These are phyloP conservation scores for Drosophila kanapiae DNA, from an alignment of 1,140 invertebrate species.

Conservation along the genomic window DNA sequence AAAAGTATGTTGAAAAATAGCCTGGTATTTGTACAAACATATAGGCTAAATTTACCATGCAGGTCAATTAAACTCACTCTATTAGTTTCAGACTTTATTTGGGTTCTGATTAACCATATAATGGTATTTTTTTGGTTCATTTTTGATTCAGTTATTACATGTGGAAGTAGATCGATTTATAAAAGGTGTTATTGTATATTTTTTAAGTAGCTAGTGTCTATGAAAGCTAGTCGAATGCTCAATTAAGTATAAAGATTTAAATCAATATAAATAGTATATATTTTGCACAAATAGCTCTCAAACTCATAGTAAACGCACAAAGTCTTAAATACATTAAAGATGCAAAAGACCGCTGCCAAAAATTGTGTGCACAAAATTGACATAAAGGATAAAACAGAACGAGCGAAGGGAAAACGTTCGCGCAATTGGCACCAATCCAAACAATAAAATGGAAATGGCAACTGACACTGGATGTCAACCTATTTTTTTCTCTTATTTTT, in stretches of 20 bases:
- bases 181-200: too few relatives aligned
- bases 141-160: background rate
- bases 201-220: too few relatives aligned
- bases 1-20: background rate
- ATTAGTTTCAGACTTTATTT: background rate
- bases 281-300: background rate
- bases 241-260: background rate
- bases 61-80: background rate
- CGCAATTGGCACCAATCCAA: constrained; percentile 67
- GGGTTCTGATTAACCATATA: background rate
- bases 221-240: too few relatives aligned
- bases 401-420: constrained; percentile 32
- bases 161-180: background rate
- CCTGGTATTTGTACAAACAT: background rate
- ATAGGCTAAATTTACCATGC: background rate
- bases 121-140: background rate
- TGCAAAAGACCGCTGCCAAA: constrained; percentile 41
- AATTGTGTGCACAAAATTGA: constrained; percentile 48
- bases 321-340: constrained; percentile 52
- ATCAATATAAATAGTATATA: background rate
- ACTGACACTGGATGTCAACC: constrained; percentile 68
- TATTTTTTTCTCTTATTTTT: constrained; percentile 51
- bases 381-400: constrained; percentile 45
- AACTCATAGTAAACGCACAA: background rate
- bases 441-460: constrained; percentile 63